phyloP scores from a whole-genome alignment of 2,113 vertebrate genomes.

The Menura novaehollandiae region DNA sequence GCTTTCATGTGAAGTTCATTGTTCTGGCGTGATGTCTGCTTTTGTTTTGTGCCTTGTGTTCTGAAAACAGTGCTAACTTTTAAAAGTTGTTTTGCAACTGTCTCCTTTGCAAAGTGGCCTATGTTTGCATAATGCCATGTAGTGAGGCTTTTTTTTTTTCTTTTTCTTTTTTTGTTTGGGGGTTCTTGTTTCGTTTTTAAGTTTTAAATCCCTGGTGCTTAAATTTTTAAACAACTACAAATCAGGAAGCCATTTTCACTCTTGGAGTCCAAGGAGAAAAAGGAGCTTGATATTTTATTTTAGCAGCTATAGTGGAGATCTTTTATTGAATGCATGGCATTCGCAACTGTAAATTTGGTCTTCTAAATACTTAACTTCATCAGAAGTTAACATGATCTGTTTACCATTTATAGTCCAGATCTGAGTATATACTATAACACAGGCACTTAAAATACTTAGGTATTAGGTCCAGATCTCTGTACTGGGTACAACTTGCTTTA shows the following conservation, averaged over 20 bases:
- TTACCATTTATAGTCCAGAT: conserved; percentile 60
- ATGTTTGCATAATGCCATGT: conserved; percentile 58
- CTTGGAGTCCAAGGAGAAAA: conserved; percentile 66
- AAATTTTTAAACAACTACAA: conserved; percentile 52
- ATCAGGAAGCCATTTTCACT: conserved; percentile 73
- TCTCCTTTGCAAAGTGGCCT: conserved; percentile 74
- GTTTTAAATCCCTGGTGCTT: conserved; percentile 68
- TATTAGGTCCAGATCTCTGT: conserved; percentile 56
- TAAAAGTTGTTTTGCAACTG: conserved; percentile 69
- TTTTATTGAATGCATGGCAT: conserved; percentile 65
- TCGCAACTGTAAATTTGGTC: conserved; percentile 65
- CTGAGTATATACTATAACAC: conserved; percentile 45
- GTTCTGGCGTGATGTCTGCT: conserved; percentile 78
- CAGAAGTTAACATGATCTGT: conserved; percentile 61
- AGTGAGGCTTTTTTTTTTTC: conserved; percentile 1
- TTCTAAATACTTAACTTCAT: conserved; percentile 65
- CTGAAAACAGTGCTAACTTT: conserved; percentile 77
- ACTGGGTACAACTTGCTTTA: conserved; percentile 62
- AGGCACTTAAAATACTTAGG: conserved; percentile 53
- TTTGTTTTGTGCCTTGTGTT: conserved; percentile 89
- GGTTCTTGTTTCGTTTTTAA: neutral
- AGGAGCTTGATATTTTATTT: conserved; percentile 48
- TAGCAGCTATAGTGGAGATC: conserved; percentile 51
- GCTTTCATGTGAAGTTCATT: conserved; percentile 75
- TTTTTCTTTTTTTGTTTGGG: neutral